Conservation (phyloP, 2,888 invertebrate species). For the Eupithecia subumbrata region DNA sequence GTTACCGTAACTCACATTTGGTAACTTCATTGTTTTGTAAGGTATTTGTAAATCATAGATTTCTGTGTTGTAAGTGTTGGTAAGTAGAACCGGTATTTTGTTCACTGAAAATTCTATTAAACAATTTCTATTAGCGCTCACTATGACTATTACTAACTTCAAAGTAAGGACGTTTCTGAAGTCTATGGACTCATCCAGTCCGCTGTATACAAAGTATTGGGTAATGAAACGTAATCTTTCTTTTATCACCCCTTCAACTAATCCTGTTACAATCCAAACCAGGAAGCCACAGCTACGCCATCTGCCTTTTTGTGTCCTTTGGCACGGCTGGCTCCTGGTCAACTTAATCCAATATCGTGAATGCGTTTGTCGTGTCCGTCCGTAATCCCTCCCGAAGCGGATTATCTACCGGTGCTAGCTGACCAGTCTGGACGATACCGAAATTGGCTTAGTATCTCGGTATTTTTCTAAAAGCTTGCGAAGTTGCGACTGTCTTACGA, state of each 20-base stretch:
- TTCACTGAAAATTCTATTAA: not conserved
- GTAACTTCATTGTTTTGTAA: slow-evolving; percentile 4
- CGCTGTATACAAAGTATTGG: not conserved
- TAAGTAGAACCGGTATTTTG: not conserved
- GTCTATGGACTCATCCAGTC: not conserved
- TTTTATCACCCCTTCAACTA: slow-evolving; percentile 26
- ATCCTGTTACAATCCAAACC: slow-evolving; percentile 41
- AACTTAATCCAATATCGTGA: slow-evolving; percentile 69
- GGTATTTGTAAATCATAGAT: not conserved
- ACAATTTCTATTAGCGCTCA: not conserved
- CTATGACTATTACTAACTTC: not conserved
- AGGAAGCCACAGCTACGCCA: slow-evolving; percentile 50
- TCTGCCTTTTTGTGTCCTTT: slow-evolving; percentile 49
- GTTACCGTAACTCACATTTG: not conserved
- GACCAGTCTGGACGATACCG: slow-evolving; percentile 18
- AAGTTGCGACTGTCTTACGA: not conserved
- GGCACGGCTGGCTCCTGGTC: slow-evolving; percentile 44
- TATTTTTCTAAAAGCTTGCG: not conserved
- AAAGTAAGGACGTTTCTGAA: not conserved
- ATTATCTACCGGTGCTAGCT: slow-evolving; percentile 65
- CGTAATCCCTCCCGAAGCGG: slow-evolving; percentile 71
- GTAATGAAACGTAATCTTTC: slow-evolving; percentile 18
- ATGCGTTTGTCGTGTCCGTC: slow-evolving; percentile 72
- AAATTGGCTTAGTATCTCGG: not conserved
- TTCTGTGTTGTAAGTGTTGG: not conserved